These are phyloP conservation scores for Trogon melanurus DNA, from an alignment of 2,113 vertebrate genomes.

Conservation along the genomic window DNA sequence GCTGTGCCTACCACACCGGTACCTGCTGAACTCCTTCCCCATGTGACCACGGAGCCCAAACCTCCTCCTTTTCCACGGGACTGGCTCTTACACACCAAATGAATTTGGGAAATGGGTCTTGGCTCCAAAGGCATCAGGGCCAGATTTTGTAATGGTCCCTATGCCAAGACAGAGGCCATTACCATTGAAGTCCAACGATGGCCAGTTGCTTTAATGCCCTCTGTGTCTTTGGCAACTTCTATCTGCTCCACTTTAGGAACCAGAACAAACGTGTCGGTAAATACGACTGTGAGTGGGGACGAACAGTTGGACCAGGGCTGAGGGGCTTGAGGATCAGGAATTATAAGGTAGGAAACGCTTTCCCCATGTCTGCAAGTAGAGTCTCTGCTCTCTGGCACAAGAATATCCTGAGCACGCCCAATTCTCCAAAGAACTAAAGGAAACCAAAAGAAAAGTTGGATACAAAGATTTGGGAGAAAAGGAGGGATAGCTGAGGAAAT, in stretches of 20 bases:
- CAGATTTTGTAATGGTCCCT: neutral
- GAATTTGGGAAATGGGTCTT: neutral
- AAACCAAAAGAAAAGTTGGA: neutral
- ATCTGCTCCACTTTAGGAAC: neutral
- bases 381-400: neutral
- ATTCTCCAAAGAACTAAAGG: neutral
- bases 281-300: rapidly evolving
- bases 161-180: neutral
- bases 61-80: neutral
- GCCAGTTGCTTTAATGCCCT: rapidly evolving
- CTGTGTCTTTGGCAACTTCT: neutral
- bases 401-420: neutral
- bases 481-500: rapidly evolving
- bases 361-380: neutral
- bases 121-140: neutral
- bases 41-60: neutral
- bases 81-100: rapidly evolving
- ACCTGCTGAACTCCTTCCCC: neutral
- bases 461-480: neutral
- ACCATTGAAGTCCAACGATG: rapidly evolving
- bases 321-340: neutral
- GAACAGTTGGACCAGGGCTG: neutral
- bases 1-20: rapidly evolving
- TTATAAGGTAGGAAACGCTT: neutral
- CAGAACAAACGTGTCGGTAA: neutral